Evolutionary conservation across 2,888 invertebrate genomes (phyloP).

Genomic region (Cosmorhoe ocellata): DNA sequence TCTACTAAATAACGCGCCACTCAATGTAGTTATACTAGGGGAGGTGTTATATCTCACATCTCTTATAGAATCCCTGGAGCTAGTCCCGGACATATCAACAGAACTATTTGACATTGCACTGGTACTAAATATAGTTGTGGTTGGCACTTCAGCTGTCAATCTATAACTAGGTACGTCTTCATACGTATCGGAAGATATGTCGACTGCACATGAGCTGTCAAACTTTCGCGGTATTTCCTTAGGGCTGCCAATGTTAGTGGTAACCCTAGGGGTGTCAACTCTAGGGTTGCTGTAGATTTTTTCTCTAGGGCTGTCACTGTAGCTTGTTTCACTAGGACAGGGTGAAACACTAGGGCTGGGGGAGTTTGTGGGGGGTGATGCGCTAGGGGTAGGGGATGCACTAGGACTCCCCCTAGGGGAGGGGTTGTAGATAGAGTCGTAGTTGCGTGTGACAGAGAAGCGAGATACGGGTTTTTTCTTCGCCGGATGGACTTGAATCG

Average conservation of each 20-base stretch:
- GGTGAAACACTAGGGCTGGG: conserved; percentile 25
- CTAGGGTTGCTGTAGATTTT: background rate
- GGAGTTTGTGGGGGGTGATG: conserved; percentile 17
- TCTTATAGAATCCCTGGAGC: background rate
- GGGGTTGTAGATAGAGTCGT: conserved; percentile 62
- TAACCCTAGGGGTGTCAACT: too few relatives aligned
- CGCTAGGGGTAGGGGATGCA: conserved; percentile 34
- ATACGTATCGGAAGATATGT: too few relatives aligned
- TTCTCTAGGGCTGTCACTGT: conserved; percentile 13
- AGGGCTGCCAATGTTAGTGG: conserved; percentile 3
- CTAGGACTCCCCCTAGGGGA: conserved; percentile 42
- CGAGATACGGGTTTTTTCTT: conserved; percentile 71
- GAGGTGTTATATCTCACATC: conserved; percentile 2
- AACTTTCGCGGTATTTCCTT: too few relatives aligned
- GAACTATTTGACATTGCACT: background rate
- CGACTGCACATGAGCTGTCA: background rate
- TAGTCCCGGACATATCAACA: background rate
- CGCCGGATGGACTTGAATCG: conserved; percentile 82
- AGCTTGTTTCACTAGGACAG: conserved; percentile 18
- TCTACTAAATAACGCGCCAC: conserved; percentile 17
- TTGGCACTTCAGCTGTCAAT: background rate
- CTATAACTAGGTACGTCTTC: too few relatives aligned
- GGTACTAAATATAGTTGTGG: background rate
- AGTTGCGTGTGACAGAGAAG: conserved; percentile 75
- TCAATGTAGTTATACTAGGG: conserved; percentile 22